phyloP scores from a whole-genome alignment of 2,113 vertebrate genomes.

The Mastomys coucha region DNA sequence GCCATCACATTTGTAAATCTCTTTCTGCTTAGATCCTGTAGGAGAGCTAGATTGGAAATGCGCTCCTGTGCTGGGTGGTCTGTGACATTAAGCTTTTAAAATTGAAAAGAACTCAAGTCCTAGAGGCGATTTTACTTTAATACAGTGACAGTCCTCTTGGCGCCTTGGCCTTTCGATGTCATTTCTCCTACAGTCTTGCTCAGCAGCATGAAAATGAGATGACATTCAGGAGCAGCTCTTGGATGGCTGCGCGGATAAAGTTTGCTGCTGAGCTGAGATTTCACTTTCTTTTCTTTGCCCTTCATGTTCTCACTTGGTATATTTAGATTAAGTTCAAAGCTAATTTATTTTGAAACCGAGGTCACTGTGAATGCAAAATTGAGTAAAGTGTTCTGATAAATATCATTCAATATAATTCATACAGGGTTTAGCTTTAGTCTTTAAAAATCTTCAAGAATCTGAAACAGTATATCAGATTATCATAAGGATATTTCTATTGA shows the following conservation, averaged over 20 bases:
- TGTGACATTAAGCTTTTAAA: slow-evolving; percentile 81
- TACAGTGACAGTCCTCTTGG: slow-evolving; percentile 70
- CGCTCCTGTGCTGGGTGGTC: slow-evolving; percentile 61
- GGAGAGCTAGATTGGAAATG: slow-evolving; percentile 78
- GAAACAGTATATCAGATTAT: neutral
- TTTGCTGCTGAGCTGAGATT: slow-evolving; percentile 30
- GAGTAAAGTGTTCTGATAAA: slow-evolving; percentile 38
- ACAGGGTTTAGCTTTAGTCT: neutral
- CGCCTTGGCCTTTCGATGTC: slow-evolving; percentile 80
- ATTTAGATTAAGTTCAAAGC: slow-evolving; percentile 23
- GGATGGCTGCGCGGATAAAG: neutral
- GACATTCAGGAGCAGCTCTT: slow-evolving; percentile 72
- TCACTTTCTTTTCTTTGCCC: slow-evolving; percentile 65
- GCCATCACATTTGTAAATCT: slow-evolving; percentile 53
- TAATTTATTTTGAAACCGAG: slow-evolving; percentile 60
- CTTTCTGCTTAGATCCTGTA: slow-evolving; percentile 46
- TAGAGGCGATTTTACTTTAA: slow-evolving; percentile 83
- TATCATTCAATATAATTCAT: neutral
- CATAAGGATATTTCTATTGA: neutral
- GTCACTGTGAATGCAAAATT: slow-evolving; percentile 13
- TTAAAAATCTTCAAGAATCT: neutral
- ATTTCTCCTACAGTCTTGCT: slow-evolving; percentile 77
- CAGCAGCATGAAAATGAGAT: slow-evolving; percentile 73
- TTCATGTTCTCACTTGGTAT: slow-evolving; percentile 20
- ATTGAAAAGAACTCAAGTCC: slow-evolving; percentile 73